phyloP scores from a whole-genome alignment of 1,140 invertebrate species.

The Hermetia illucens region DNA sequence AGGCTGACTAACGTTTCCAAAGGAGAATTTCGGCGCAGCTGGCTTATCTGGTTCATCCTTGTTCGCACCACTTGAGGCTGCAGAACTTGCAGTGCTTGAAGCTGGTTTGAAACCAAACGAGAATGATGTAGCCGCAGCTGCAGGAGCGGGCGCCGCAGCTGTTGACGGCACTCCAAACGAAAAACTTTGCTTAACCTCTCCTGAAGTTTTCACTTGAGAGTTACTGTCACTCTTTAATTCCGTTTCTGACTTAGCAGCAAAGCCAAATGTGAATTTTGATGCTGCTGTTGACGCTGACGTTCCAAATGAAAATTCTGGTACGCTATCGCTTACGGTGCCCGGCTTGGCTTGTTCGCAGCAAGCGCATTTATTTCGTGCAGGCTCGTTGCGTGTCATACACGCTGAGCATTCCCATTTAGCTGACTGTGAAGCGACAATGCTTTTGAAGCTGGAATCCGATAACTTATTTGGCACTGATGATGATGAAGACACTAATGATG shows the following conservation, averaged over 20 bases:
- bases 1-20: conserved; percentile 4
- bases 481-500: conserved; percentile 21
- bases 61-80: conserved; percentile 5
- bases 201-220: background rate
- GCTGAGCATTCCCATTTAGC: conserved; percentile 49
- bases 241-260: conserved; percentile 9
- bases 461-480: conserved; percentile 13
- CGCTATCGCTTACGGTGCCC: conserved; percentile 11
- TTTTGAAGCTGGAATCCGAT: conserved; percentile 18
- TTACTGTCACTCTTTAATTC: conserved; percentile 9
- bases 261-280: conserved; percentile 36
- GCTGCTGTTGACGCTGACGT: conserved; percentile 18
- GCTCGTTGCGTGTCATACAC: conserved; percentile 49
- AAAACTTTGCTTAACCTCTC: conserved; percentile 23
- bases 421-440: conserved; percentile 26
- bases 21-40: background rate
- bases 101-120: conserved; percentile 7
- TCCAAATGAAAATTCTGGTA: conserved; percentile 13
- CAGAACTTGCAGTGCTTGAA: conserved; percentile 4
- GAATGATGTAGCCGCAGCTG: conserved; percentile 5
- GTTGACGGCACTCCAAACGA: conserved; percentile 24
- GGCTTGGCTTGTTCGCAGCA: conserved; percentile 55
- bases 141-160: conserved; percentile 1
- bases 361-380: conserved; percentile 39
- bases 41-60: background rate